These are phyloP conservation scores for Piprites chloris DNA, from an alignment of 2,113 vertebrate species.

Conservation along the genomic window DNA sequence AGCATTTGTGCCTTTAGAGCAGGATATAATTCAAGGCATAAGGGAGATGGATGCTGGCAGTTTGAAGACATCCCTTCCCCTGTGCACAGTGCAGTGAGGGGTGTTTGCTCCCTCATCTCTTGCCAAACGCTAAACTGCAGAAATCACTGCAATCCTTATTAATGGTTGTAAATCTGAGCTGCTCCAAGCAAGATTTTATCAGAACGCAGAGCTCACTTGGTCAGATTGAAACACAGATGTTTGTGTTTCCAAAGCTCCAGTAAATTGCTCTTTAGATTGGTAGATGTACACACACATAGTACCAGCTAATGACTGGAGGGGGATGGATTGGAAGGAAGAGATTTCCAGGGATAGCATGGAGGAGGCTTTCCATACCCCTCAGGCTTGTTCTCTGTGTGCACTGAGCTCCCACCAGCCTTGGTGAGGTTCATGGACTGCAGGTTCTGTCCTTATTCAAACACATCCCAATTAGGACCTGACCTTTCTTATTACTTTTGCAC, in stretches of 20 bases:
- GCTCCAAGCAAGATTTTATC: background rate
- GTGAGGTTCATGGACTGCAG: fast-evolving
- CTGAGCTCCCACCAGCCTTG: background rate
- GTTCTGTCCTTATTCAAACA: background rate
- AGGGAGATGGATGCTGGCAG: background rate
- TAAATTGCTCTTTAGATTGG: background rate
- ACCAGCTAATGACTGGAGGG: background rate
- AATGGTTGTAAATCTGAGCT: background rate
- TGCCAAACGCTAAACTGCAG: background rate
- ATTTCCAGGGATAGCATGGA: background rate
- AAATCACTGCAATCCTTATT: background rate
- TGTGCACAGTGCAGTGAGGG: background rate
- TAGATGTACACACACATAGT: background rate
- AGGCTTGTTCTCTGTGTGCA: background rate
- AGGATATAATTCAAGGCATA: background rate
- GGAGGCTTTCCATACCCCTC: background rate
- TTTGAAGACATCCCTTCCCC: background rate
- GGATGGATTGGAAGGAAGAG: background rate
- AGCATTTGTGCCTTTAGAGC: background rate
- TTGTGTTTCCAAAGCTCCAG: background rate
- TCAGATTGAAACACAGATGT: background rate
- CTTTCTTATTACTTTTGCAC: background rate
- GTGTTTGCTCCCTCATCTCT: background rate
- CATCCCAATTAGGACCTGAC: background rate
- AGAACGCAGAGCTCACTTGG: background rate